Evolutionary conservation across 2,888 invertebrate species (phyloP), one percentile per base, ranked within the genome.

Genomic region (Nymphalis urticae): DNA sequence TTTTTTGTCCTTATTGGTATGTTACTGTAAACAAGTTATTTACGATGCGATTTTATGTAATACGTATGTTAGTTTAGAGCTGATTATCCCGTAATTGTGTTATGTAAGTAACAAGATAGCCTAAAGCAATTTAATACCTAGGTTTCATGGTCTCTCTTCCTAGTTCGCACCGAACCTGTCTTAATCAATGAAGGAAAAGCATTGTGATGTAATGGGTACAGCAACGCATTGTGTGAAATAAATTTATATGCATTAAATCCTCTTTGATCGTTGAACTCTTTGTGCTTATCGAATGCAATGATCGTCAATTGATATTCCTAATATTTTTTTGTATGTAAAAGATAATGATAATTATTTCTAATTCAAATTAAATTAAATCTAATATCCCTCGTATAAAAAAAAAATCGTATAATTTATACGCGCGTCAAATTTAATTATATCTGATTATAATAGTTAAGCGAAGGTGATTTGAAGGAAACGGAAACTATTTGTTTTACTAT

Each of bases 181-280:
- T 76, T 62, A 73, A 77, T 78, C 77, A 69, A 63, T 75, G 76
- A 78, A 79, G 77, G 77, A 79, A 75, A 80, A 75, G 66, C 72
- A 85, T 88, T 86, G 86, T 89, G 84, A 82, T 72, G 85, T 75
- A 88, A 88, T 54, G 10, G 32, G n/a, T 54, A 60, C 58, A 42
- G 42, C 13, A 32, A 56, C 32, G 32, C 54, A 48, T 32, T 64
- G 53, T 68, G 63, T 51, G n/a, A 48, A 58, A 7, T 27, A 54
- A 56, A 21, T 56, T 56, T 19, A 10, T 13, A 42, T 42, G 42
- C 42, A 50, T n/a, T 9, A n/a, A 16, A 19, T n/a, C n/a, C 19
- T 50, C 19, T 8, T n/a, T 19, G 13, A 13, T 42, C 4, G 13
- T 42, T 42, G 4, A 13, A 42, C 42, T 42, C 42, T 13, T 42